Evolutionary conservation across 2,888 invertebrate genomes (phyloP).

Genomic region (Eilema depressum): DNA sequence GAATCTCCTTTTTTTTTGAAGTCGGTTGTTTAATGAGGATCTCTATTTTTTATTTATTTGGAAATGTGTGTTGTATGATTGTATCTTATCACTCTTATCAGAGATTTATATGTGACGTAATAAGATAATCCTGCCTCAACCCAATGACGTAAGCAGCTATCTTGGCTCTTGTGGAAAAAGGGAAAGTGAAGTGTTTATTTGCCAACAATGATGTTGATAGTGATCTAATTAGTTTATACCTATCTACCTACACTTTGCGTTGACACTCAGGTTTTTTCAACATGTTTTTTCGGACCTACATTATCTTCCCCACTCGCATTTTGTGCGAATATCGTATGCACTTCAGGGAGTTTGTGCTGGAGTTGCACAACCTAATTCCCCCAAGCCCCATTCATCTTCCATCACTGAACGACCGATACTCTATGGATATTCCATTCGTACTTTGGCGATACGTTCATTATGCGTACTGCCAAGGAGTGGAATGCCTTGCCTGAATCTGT

Average conservation of each 20-base stretch:
- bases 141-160: conserved; percentile 9
- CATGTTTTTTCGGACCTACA: too few relatives aligned
- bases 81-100: neutral
- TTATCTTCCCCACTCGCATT: too few relatives aligned
- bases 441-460: too few relatives aligned
- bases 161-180: conserved; percentile 7
- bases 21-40: neutral
- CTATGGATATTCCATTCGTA: too few relatives aligned
- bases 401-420: too few relatives aligned
- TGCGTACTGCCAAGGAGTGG: too few relatives aligned
- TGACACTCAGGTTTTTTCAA: neutral
- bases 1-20: too few relatives aligned
- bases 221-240: neutral
- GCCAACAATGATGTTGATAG: conserved; percentile 2
- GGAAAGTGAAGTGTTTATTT: conserved; percentile 11
- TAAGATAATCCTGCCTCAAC: neutral
- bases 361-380: too few relatives aligned
- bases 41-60: neutral
- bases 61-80: neutral
- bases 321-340: too few relatives aligned
- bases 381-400: too few relatives aligned
- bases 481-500: too few relatives aligned
- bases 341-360: too few relatives aligned
- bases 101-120: conserved; percentile 1
- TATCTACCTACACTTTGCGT: neutral